A percentile compares a stretch with the other conserved stretches of the same genome.
phyloP scores from a whole-genome alignment of 2,113 vertebrate species.

The Epinephelus fuscoguttatus region DNA sequence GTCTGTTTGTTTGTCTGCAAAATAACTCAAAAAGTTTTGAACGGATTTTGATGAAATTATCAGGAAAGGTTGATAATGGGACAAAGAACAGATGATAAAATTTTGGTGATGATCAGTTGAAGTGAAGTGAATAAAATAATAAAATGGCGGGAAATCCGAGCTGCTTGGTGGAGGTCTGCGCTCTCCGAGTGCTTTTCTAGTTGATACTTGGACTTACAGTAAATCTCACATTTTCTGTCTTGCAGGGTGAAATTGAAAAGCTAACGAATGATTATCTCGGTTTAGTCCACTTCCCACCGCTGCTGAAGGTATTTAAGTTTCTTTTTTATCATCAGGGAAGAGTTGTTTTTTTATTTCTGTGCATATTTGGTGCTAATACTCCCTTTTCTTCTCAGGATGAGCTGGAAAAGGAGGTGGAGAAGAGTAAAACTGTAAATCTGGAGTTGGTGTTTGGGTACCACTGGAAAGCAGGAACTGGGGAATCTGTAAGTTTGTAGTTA shows the following conservation, averaged over 20 bases:
- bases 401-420: constrained; percentile 87
- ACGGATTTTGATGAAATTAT: too few species aligned
- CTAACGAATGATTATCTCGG: constrained; percentile 94
- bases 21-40: too few species aligned
- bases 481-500: constrained; percentile 84
- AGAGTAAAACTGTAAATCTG: constrained; percentile 91
- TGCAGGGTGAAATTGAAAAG: constrained; percentile 95
- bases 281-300: constrained; percentile 95
- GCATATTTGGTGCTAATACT: background rate
- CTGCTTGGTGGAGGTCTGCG: too few species aligned
- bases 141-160: too few species aligned
- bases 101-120: too few species aligned
- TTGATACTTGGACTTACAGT: constrained; percentile 14
- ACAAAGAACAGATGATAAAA: too few species aligned
- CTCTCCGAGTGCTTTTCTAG: too few species aligned
- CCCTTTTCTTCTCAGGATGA: constrained; percentile 83
- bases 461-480: constrained; percentile 92
- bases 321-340: background rate
- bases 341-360: constrained; percentile 14
- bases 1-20: too few species aligned
- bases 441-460: constrained; percentile 98
- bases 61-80: too few species aligned
- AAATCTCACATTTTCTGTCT: constrained; percentile 52
- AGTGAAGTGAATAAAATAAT: too few species aligned
- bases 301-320: constrained; percentile 87